Conservation (phyloP, 2,797 vertebrate genomes). For the Capromys pilorides region DNA sequence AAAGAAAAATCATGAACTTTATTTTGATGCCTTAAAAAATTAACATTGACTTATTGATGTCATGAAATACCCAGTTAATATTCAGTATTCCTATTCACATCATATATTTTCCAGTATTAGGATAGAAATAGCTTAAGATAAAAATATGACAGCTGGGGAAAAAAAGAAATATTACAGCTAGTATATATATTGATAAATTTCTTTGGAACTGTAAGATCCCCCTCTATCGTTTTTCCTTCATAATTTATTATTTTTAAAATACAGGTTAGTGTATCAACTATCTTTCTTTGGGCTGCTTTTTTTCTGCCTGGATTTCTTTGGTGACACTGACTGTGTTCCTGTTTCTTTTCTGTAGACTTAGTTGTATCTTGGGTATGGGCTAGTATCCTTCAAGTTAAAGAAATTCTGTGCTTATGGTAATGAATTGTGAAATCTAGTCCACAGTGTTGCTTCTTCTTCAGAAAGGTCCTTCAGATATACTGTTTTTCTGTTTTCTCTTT, state of each 20-base stretch:
- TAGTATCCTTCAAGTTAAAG: constrained; percentile 11
- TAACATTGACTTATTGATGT: constrained; percentile 18
- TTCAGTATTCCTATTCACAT: constrained; percentile 5
- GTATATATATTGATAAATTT: background rate
- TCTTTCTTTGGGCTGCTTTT: background rate
- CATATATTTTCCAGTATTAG: background rate
- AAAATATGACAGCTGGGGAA: background rate
- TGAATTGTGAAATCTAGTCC: background rate
- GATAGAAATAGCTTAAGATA: background rate
- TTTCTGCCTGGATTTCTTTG: background rate
- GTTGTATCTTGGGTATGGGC: background rate
- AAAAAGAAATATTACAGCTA: background rate
- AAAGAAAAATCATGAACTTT: background rate
- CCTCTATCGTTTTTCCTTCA: background rate
- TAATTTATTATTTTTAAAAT: constrained; percentile 36
- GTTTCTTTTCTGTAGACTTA: background rate
- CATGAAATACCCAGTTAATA: background rate
- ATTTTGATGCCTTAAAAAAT: constrained; percentile 8
- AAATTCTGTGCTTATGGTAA: background rate
- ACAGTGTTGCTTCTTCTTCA: background rate
- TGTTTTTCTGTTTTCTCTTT: background rate
- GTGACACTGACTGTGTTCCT: background rate
- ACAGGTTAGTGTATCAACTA: background rate
- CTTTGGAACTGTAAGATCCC: background rate
- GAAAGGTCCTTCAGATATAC: background rate